A percentile compares a stretch with the other conserved stretches of the same genome.
Conservation (phyloP, 1,140 invertebrate species). For the Calliphora vicina region DNA sequence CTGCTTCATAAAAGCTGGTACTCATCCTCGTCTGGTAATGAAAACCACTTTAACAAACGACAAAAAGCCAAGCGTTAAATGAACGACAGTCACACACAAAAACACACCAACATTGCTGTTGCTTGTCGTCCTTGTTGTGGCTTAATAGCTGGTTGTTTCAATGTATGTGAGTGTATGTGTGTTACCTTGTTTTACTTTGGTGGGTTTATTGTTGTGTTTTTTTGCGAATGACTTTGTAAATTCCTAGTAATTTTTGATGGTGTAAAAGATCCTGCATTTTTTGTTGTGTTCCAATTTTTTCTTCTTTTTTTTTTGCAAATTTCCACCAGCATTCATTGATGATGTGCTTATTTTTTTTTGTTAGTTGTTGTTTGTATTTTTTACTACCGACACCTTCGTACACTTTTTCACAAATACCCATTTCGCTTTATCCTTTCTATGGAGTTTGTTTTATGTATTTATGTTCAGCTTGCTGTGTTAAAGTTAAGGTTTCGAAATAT, state of each 20-base stretch:
- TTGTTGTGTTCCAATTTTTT: no score
- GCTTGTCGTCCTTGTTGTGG: conserved; percentile 22
- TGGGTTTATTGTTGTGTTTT: not conserved
- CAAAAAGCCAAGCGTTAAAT: conserved; percentile 19
- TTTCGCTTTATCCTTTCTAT: not conserved
- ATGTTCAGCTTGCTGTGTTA: not conserved
- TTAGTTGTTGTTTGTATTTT: not conserved
- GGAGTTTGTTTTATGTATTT: not conserved
- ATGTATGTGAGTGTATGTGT: not conserved
- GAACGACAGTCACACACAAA: conserved; percentile 4
- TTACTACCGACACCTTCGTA: no score
- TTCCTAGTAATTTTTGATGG: not conserved
- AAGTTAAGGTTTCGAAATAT: no score
- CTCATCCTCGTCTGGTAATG: not conserved
- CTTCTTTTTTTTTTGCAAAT: not conserved
- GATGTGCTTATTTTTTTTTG: not conserved
- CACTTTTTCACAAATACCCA: not conserved
- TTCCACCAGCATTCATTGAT: not conserved
- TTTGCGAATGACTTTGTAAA: not conserved
- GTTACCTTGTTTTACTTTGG: not conserved
- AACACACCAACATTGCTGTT: not conserved
- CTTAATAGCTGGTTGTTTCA: not conserved
- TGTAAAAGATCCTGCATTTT: not conserved
- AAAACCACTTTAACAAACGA: conserved; percentile 32
- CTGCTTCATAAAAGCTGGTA: not conserved